These are phyloP conservation scores for Miichthys miiuy DNA, from an alignment of 2,797 vertebrate species.

Conservation along the genomic window DNA sequence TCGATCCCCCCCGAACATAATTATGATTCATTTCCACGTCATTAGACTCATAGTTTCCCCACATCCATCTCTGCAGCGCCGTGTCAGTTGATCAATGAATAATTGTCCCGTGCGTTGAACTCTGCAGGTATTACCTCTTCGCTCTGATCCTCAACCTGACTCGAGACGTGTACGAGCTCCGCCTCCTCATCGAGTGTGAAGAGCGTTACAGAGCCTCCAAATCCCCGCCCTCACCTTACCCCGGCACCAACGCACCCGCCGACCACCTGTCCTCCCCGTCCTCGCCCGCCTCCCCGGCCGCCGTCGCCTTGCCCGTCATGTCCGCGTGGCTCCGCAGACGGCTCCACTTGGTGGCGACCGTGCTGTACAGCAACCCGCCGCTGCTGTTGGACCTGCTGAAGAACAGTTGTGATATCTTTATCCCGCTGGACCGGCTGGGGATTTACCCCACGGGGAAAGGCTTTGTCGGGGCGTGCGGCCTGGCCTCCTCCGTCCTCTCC, in stretches of 20 bases:
- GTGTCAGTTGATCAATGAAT: too few species aligned
- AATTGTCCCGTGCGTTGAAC: background rate
- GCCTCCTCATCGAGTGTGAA: slow-evolving; percentile 88
- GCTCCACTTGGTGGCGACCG: slow-evolving; percentile 80
- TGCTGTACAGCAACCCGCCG: slow-evolving; percentile 90
- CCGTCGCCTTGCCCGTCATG: slow-evolving; percentile 36
- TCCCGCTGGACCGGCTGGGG: slow-evolving; percentile 89
- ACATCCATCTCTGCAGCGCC: too few species aligned
- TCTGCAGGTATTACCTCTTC: slow-evolving; percentile 92
- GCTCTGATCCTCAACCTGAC: slow-evolving; percentile 92
- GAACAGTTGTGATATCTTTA: slow-evolving; percentile 90
- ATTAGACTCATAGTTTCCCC: too few species aligned
- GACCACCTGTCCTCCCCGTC: slow-evolving; percentile 20
- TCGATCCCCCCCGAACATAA: background rate
- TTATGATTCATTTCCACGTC: too few species aligned
- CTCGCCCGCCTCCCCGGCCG: slow-evolving; percentile 18
- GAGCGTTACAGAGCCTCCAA: slow-evolving; percentile 51
- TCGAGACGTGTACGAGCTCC: slow-evolving; percentile 91
- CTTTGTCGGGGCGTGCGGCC: slow-evolving; percentile 90
- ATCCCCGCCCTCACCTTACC: background rate
- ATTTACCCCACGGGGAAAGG: slow-evolving; percentile 85
- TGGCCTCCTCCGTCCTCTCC: slow-evolving; percentile 91
- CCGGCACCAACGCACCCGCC: background rate
- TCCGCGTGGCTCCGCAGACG: slow-evolving; percentile 69
- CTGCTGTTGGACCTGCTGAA: slow-evolving; percentile 91